These are phyloP conservation scores for Drosophila aldrichi DNA, from an alignment of 2,888 invertebrate species.

Conservation along the genomic window DNA sequence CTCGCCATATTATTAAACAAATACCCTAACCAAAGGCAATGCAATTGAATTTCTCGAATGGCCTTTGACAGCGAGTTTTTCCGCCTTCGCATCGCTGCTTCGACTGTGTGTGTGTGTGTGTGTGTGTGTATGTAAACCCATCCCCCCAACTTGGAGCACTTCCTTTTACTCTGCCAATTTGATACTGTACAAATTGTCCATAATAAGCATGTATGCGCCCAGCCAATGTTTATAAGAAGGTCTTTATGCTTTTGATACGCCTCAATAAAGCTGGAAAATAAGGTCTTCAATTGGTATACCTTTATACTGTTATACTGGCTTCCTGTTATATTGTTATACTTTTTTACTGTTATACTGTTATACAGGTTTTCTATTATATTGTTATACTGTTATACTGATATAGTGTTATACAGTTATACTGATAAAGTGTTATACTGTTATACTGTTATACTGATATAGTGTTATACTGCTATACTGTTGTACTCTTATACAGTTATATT, in stretches of 20 bases:
- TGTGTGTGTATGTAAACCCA: background rate
- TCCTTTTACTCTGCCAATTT: slow-evolving; percentile 24
- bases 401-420: background rate
- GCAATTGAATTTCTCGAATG: slow-evolving; percentile 53
- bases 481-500: no score
- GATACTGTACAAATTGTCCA: slow-evolving; percentile 47
- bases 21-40: slow-evolving; percentile 32
- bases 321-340: background rate
- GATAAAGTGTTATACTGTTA: background rate
- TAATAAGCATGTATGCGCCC: slow-evolving; percentile 48
- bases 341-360: background rate
- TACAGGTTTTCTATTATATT: background rate
- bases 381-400: background rate
- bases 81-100: slow-evolving; percentile 7
- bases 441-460: background rate
- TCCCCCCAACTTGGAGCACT: background rate
- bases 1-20: slow-evolving; percentile 56
- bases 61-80: slow-evolving; percentile 48
- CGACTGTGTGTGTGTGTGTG: background rate
- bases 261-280: background rate
- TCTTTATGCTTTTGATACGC: slow-evolving; percentile 30
- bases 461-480: no score
- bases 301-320: background rate
- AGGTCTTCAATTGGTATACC: background rate
- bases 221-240: background rate